Evolutionary conservation across 2,888 invertebrate genomes (phyloP).

Genomic region (Plebejus argus): DNA sequence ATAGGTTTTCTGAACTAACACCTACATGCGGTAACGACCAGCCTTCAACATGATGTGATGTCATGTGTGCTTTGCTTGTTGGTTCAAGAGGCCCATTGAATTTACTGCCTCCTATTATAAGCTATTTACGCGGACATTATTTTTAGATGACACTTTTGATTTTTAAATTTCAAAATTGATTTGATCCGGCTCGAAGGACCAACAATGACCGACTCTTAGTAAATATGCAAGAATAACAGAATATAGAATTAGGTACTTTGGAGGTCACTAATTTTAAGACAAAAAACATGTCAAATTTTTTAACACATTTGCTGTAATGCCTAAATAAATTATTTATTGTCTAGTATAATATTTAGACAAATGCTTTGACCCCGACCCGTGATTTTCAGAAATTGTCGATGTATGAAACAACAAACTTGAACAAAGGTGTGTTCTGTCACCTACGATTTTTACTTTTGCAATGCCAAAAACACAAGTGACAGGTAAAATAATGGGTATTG

Average conservation of each 20-base stretch:
- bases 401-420: background rate
- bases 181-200: background rate
- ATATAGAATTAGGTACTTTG: background rate
- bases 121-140: background rate
- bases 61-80: slow-evolving; percentile 50
- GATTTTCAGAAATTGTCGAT: background rate
- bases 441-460: background rate
- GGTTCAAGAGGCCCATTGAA: slow-evolving; percentile 41
- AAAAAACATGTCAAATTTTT: background rate
- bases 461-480: background rate
- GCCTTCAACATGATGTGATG: slow-evolving; percentile 77
- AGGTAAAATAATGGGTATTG: background rate
- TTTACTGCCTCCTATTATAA: slow-evolving; percentile 20
- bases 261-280: background rate
- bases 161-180: background rate
- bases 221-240: background rate
- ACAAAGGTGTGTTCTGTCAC: background rate
- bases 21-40: slow-evolving; percentile 61
- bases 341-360: slow-evolving; percentile 5
- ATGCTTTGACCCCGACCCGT: slow-evolving; percentile 17
- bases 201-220: background rate
- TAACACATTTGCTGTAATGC: background rate
- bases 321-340: background rate
- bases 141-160: background rate
- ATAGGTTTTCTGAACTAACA: slow-evolving; percentile 40